phyloP scores from a whole-genome alignment of 2,113 vertebrate species.

The Saguinus imperator region DNA sequence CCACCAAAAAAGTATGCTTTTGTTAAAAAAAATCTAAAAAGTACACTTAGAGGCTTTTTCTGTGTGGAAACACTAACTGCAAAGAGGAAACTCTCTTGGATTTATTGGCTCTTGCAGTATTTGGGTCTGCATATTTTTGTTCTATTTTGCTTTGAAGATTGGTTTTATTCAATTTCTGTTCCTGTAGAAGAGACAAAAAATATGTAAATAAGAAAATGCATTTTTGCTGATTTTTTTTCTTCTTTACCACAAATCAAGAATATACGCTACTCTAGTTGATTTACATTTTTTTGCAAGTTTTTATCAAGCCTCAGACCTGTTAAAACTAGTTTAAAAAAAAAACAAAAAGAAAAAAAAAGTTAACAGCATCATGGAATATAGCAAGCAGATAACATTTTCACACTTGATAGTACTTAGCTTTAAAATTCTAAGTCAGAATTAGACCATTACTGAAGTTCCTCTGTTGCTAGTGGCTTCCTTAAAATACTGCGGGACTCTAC shows the following conservation, averaged over 20 bases:
- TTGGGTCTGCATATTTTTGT: conserved; percentile 54
- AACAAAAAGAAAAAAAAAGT: background rate
- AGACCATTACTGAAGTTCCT: background rate
- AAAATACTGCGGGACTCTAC: background rate
- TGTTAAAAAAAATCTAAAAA: background rate
- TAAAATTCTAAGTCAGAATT: background rate
- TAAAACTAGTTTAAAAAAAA: background rate
- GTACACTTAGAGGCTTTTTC: conserved; percentile 24
- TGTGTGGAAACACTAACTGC: conserved; percentile 43
- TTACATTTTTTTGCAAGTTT: conserved; percentile 24
- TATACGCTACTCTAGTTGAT: background rate
- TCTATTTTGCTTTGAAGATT: conserved; percentile 55
- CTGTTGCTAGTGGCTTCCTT: background rate
- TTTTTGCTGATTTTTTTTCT: conserved; percentile 4
- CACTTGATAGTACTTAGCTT: background rate
- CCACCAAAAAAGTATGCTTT: background rate
- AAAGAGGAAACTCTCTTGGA: conserved; percentile 27
- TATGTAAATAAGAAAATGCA: conserved; percentile 11
- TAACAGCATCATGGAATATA: background rate
- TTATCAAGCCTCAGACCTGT: background rate
- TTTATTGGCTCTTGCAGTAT: conserved; percentile 54
- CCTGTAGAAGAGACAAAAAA: background rate
- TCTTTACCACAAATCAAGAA: conserved; percentile 9
- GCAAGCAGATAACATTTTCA: background rate
- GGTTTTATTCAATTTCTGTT: conserved; percentile 8